Evolutionary conservation across 2,888 invertebrate genomes (phyloP).

Genomic region (Oscheius sp.): DNA sequence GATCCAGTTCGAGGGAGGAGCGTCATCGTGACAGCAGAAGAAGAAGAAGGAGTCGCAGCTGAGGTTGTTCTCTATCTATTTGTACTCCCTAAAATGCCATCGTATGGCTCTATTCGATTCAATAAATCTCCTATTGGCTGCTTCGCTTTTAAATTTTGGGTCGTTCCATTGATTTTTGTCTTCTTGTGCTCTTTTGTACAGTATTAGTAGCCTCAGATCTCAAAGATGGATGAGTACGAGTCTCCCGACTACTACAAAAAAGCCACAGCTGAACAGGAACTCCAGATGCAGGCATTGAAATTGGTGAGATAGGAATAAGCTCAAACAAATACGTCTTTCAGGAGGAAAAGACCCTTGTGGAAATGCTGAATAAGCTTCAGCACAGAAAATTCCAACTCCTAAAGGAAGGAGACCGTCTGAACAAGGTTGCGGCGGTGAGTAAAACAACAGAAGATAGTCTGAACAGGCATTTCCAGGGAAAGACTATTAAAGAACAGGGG

Average conservation of each 20-base stretch:
- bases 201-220: too few relatives aligned
- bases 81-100: neutral
- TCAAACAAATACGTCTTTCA: neutral
- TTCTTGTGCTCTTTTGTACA: too few relatives aligned
- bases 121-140: neutral
- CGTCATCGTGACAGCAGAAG: conserved; percentile 9
- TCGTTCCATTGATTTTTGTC: neutral
- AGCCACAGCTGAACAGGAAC: neutral
- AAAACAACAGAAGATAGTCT: neutral
- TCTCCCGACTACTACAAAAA: too few relatives aligned
- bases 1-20: neutral
- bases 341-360: conserved; percentile 21
- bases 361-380: conserved; percentile 1
- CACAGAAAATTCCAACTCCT: conserved; percentile 3
- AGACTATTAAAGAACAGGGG: neutral
- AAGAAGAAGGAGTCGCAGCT: conserved; percentile 7
- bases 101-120: neutral
- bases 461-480: neutral
- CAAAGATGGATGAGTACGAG: too few relatives aligned
- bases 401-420: conserved; percentile 20
- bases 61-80: conserved; percentile 14
- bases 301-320: neutral
- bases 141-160: neutral
- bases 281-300: conserved; percentile 5
- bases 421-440: neutral